A percentile compares a stretch with the other conserved stretches of the same genome.
Evolutionary conservation across 2,113 vertebrate species (phyloP).

Genomic region (Daboia siamensis): DNA sequence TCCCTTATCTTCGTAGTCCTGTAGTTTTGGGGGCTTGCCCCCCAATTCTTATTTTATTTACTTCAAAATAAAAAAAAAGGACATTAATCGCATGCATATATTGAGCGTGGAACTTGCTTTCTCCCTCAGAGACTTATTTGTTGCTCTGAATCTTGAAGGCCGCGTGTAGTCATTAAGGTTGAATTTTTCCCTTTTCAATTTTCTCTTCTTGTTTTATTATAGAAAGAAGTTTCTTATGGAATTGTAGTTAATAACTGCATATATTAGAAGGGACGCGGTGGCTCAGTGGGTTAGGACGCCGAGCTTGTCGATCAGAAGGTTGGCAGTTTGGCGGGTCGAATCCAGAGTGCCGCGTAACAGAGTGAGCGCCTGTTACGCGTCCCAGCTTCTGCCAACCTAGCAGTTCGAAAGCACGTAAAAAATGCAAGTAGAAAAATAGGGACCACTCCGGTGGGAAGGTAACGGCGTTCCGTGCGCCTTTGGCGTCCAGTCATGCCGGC

Average conservation of each 20-base stretch:
- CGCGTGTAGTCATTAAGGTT: not conserved
- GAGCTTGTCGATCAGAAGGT: too few relatives aligned
- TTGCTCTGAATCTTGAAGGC: not conserved
- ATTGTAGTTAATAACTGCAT: not conserved
- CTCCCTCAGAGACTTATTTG: not conserved
- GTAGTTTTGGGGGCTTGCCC: not conserved
- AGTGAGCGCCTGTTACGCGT: too few relatives aligned
- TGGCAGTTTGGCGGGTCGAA: too few relatives aligned
- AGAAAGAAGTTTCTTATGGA: not conserved
- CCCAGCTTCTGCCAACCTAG: too few relatives aligned
- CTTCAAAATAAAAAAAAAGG: not conserved
- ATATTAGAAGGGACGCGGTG: not conserved
- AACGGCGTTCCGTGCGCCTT: too few relatives aligned
- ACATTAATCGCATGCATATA: not conserved
- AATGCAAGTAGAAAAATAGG: too few relatives aligned
- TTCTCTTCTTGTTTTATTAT: not conserved
- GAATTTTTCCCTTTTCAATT: not conserved
- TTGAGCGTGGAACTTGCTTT: not conserved
- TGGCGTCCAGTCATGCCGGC: too few relatives aligned
- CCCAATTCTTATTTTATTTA: not conserved
- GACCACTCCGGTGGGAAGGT: too few relatives aligned
- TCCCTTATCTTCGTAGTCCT: not conserved
- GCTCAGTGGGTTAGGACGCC: too few relatives aligned
- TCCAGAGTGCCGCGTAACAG: too few relatives aligned
- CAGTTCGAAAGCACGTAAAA: too few relatives aligned